A percentile compares a stretch with the other conserved stretches of the same genome.
These are phyloP conservation scores for Phylloscopus whistleri DNA, from an alignment of 2,113 vertebrate species.

Conservation along the genomic window DNA sequence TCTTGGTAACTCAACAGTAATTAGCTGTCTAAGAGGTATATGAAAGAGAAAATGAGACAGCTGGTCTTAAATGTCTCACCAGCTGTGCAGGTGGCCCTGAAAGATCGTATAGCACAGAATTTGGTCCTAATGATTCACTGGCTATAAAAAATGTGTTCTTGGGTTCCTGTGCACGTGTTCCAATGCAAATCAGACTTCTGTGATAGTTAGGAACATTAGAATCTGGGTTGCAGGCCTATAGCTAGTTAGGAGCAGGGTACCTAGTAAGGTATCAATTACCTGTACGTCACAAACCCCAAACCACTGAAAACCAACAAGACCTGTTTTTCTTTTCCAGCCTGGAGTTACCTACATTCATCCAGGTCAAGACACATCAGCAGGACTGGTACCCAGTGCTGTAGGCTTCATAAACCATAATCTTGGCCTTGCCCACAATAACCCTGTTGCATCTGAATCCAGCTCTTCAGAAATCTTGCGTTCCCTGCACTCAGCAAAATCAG, in stretches of 20 bases:
- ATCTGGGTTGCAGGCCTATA: neutral
- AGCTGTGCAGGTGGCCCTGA: neutral
- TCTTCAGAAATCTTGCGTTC: neutral
- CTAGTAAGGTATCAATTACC: neutral
- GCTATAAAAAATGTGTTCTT: neutral
- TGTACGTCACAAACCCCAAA: neutral
- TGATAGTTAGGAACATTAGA: neutral
- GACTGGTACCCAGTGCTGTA: neutral
- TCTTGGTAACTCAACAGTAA: neutral
- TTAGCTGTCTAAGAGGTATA: neutral
- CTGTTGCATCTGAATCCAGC: neutral
- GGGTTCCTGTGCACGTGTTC: neutral
- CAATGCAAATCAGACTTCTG: neutral
- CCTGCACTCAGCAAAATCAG: fast-evolving
- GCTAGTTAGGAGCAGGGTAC: neutral
- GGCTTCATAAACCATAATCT: slow-evolving; percentile 49
- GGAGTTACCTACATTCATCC: neutral
- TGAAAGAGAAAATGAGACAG: neutral
- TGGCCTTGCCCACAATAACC: slow-evolving; percentile 19
- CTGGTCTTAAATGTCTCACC: neutral
- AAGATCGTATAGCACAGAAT: neutral
- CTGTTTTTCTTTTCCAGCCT: slow-evolving; percentile 54
- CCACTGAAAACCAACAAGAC: neutral
- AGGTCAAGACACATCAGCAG: slow-evolving; percentile 2
- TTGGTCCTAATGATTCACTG: neutral